These are phyloP conservation scores for Stegophylla sp. DNA, from an alignment of 2,888 invertebrate species.

Conservation along the genomic window DNA sequence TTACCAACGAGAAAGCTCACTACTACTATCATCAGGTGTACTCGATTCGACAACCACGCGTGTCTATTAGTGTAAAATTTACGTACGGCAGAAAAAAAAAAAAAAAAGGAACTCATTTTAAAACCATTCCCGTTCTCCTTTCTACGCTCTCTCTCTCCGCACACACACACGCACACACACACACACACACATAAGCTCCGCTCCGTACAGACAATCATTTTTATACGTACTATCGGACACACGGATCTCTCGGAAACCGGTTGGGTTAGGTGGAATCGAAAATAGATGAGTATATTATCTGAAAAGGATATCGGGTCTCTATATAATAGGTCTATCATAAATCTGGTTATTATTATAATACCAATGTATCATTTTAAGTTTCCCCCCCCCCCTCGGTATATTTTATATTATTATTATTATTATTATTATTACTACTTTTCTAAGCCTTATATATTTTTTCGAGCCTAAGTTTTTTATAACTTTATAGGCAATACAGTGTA, in stretches of 20 bases:
- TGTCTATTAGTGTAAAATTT: slow-evolving; percentile 26
- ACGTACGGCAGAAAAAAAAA: slow-evolving; percentile 25
- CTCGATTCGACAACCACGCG: slow-evolving; percentile 3
- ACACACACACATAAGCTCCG: not conserved
- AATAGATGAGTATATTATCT: slow-evolving; percentile 45
- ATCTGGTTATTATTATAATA: slow-evolving; percentile 31
- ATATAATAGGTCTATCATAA: slow-evolving; percentile 2
- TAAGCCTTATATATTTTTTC: too few relatives aligned
- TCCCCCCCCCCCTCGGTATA: not conserved
- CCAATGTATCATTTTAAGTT: slow-evolving; percentile 28
- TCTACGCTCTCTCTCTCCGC: slow-evolving; percentile 32
- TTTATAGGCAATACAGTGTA: not conserved
- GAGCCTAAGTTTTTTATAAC: too few relatives aligned
- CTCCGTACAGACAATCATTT: slow-evolving; percentile 15
- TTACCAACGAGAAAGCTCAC: slow-evolving; percentile 36
- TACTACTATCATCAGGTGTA: not conserved
- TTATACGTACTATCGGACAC: slow-evolving; percentile 33
- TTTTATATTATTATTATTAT: not conserved
- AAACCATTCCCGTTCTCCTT: slow-evolving; percentile 25
- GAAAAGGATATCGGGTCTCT: slow-evolving; percentile 40
- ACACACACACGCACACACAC: not conserved
- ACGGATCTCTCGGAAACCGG: slow-evolving; percentile 49
- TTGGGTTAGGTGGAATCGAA: slow-evolving; percentile 39
- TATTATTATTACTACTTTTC: too few relatives aligned
- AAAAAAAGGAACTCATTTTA: slow-evolving; percentile 37